phyloP scores from a whole-genome alignment of 2,113 vertebrate species.

The Castor canadensis region DNA sequence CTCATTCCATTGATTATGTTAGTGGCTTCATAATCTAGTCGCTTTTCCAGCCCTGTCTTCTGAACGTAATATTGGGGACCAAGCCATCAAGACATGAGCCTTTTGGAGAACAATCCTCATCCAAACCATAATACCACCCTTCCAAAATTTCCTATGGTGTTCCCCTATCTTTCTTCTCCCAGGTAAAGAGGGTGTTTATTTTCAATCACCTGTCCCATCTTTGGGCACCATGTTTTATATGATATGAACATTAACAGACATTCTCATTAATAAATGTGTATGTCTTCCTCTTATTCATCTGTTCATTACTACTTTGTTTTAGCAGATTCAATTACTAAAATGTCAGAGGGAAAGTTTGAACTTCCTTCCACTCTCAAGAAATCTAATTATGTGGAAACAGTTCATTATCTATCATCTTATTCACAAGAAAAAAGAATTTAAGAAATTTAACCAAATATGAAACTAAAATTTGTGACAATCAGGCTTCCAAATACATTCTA shows the following conservation, averaged over 20 bases:
- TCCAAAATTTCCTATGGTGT: not conserved
- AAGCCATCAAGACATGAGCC: too few relatives aligned
- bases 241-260: too few relatives aligned
- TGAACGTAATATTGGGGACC: too few relatives aligned
- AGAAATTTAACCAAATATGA: not conserved
- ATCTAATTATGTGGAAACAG: not conserved
- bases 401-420: not conserved
- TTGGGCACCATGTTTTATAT: not conserved
- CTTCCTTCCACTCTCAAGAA: not conserved
- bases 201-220: not conserved
- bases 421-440: not conserved
- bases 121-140: not conserved
- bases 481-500: not conserved
- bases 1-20: too few relatives aligned
- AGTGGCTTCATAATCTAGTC: too few relatives aligned
- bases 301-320: not conserved
- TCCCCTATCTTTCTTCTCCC: not conserved
- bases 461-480: not conserved
- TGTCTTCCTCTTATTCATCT: not conserved
- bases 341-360: not conserved
- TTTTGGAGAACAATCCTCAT: not conserved
- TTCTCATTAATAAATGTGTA: not conserved
- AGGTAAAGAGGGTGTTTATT: not conserved
- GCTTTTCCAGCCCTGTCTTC: too few relatives aligned
- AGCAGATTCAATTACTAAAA: not conserved